Evolutionary conservation across 2,113 vertebrate genomes (phyloP).

Genomic region (Aramus guarauna): DNA sequence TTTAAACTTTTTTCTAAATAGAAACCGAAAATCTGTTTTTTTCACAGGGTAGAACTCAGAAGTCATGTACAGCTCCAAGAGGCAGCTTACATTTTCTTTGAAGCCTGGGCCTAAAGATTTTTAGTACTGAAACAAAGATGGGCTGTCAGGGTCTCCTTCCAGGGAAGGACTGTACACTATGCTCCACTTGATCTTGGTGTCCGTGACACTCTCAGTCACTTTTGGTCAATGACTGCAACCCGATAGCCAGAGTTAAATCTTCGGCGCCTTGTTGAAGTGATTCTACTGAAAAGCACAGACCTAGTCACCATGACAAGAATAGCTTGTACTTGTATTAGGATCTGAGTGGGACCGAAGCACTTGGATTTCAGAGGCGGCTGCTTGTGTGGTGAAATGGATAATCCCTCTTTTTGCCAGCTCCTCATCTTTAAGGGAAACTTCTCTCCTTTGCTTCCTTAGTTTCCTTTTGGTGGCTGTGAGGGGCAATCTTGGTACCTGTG

Average conservation of each 20-base stretch:
- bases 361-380: neutral
- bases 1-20: neutral
- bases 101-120: neutral
- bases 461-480: neutral
- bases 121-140: neutral
- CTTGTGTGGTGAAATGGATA: neutral
- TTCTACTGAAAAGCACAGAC: neutral
- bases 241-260: neutral
- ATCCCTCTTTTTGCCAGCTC: neutral
- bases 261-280: neutral
- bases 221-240: neutral
- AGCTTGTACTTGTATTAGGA: neutral
- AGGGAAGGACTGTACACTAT: neutral
- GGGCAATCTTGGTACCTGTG: neutral
- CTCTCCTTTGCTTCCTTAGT: neutral
- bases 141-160: neutral
- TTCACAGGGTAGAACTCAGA: neutral
- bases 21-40: neutral
- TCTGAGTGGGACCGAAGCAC: neutral
- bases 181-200: neutral
- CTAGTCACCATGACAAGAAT: neutral
- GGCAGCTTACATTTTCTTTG: neutral
- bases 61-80: neutral
- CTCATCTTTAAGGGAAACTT: neutral
- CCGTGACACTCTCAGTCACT: rapidly evolving